A percentile compares a stretch with the other conserved stretches of the same genome.
Conservation (phyloP, 1,140 invertebrate species). For the Calycopis cecrops region DNA sequence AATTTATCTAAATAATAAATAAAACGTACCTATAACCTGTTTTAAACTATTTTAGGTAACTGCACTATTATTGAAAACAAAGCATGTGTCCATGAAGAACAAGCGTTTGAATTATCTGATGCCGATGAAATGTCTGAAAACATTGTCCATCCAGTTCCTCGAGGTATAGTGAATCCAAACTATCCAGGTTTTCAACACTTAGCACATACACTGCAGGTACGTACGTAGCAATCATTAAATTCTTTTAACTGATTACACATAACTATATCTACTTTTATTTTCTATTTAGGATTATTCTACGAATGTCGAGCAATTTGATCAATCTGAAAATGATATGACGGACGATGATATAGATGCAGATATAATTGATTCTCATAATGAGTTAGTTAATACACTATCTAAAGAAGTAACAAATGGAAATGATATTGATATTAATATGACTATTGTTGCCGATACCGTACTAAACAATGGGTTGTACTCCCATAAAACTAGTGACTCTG, state of each 20-base stretch:
- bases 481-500: constrained; percentile 14
- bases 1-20: not conserved
- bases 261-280: not conserved
- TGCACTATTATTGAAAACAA: not conserved
- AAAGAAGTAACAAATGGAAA: constrained; percentile 42
- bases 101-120: constrained; percentile 56
- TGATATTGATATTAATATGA: constrained; percentile 28
- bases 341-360: constrained; percentile 62
- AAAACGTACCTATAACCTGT: not conserved
- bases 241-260: not conserved
- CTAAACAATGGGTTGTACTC: not conserved
- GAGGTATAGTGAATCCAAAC: constrained; percentile 86
- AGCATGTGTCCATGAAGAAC: constrained; percentile 46
- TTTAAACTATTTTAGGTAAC: constrained; percentile 6
- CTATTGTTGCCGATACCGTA: constrained; percentile 14
- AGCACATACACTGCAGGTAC: constrained; percentile 74
- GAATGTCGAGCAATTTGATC: constrained; percentile 60
- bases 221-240: constrained; percentile 2
- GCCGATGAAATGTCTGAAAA: constrained; percentile 70
- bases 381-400: constrained; percentile 27
- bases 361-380: constrained; percentile 32
- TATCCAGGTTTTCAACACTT: constrained; percentile 84
- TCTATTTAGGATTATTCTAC: constrained; percentile 55
- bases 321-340: constrained; percentile 70
- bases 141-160: constrained; percentile 56